Conservation (phyloP, 2,888 invertebrate species). For the Drosophila nr. fundita region DNA sequence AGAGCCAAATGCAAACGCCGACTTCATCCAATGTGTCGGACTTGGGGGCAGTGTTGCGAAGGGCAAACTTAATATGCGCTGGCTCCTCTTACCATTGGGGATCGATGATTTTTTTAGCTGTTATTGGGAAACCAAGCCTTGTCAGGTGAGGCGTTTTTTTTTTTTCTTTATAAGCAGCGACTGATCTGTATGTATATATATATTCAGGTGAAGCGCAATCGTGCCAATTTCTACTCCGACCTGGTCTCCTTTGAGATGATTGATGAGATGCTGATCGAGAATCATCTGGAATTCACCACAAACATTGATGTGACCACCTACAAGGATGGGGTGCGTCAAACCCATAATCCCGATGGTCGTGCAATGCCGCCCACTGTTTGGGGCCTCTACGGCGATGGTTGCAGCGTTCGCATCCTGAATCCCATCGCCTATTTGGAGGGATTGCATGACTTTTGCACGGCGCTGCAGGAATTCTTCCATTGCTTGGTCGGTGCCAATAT, state of each 20-base stretch:
- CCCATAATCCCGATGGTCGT: conserved; percentile 92
- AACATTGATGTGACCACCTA: conserved; percentile 97
- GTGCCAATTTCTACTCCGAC: conserved; percentile 88
- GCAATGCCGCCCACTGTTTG: conserved; percentile 88
- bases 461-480: conserved; percentile 96
- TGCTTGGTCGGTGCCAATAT: conserved; percentile 98
- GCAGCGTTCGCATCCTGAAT: conserved; percentile 95
- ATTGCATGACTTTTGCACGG: conserved; percentile 89
- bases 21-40: no score
- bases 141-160: conserved; percentile 76
- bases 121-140: conserved; percentile 93
- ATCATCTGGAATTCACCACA: conserved; percentile 92
- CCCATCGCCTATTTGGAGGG: conserved; percentile 93
- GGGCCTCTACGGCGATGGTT: conserved; percentile 95
- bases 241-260: conserved; percentile 91
- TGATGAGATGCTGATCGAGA: conserved; percentile 91
- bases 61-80: no score
- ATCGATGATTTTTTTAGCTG: conserved; percentile 87
- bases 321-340: conserved; percentile 90
- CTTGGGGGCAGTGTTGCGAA: no score
- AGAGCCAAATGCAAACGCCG: not conserved
- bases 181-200: not conserved
- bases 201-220: conserved; percentile 87
- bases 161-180: not conserved
- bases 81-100: conserved; percentile 90